Percentiles rank a stretch among this genome's conserved stretches.
Conservation (phyloP, 2,888 invertebrate species). For the Buathra laborator region DNA sequence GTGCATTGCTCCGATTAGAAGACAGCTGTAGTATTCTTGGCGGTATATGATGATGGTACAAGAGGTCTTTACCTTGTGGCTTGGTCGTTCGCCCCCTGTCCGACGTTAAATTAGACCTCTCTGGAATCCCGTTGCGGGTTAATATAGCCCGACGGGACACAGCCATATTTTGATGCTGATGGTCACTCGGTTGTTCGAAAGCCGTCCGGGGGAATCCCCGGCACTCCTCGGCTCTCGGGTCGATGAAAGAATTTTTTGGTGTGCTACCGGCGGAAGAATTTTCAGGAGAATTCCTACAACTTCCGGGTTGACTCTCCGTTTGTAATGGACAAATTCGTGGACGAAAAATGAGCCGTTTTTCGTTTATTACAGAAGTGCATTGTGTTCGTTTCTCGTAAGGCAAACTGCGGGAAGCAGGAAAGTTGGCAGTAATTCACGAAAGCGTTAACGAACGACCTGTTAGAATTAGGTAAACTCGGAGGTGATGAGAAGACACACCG, state of each 20-base stretch:
- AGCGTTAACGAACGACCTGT: conserved; percentile 72
- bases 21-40: conserved; percentile 41
- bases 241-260: conserved; percentile 43
- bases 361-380: background rate
- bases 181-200: conserved; percentile 47
- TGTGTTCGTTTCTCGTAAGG: conserved; percentile 28
- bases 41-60: conserved; percentile 27
- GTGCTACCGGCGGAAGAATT: background rate
- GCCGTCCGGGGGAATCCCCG: conserved; percentile 31
- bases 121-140: conserved; percentile 65
- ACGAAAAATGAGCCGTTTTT: background rate
- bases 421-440: conserved; percentile 65
- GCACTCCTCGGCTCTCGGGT: conserved; percentile 33
- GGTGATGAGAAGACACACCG: conserved; percentile 65
- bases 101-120: conserved; percentile 69
- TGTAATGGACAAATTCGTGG: conserved; percentile 4
- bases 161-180: conserved; percentile 67
- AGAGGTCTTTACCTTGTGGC: conserved; percentile 39
- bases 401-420: conserved; percentile 24
- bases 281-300: conserved; percentile 15
- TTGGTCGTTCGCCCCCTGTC: conserved; percentile 33
- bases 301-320: conserved; percentile 6
- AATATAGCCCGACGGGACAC: conserved; percentile 59
- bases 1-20: conserved; percentile 14
- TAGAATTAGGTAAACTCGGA: conserved; percentile 69